Base-by-base conservation (phyloP, 2,797 vertebrate species). In the Cephalopachus bancanus region DNA sequence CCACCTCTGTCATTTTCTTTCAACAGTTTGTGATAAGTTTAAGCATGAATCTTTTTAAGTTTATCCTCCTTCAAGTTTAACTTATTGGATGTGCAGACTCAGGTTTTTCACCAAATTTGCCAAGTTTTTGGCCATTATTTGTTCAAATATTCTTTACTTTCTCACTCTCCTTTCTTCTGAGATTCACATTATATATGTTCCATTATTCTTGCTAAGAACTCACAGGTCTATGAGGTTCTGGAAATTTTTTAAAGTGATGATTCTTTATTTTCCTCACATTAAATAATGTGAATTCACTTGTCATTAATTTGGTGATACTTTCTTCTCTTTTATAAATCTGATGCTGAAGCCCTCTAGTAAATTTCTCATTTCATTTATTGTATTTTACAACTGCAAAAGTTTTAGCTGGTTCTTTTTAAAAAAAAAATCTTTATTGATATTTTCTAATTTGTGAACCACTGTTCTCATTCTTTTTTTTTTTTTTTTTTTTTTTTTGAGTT, bases 211-310 rank as follows among this genome's bases (percentile, higher is more conserved):
- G 20, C 83, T 62, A 6, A 7, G 44, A 79, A 60, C 22, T 4
- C 16, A 60, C 10, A 51, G 53, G 12, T 37, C 53, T 76, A 30
- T 69, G 37, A 90, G 55, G 37, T 83, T 55, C 24, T 51, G 5
- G 65, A 85, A n/a, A 75, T 51, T 91, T 96, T 91, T 76, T 49
- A 79, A 33, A 79, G 89, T 79, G 85, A 53, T 59, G 69, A 91
- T 79, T 64, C 49, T 75, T 37, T 57, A 59, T 85, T 86, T 88
- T 33, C 30, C 57, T 57, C n/a, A 26, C n/a, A 60, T 15, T 64
- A 7, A 85, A 85, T 72, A 71, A 37, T 33, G 10, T 84, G 72
- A 84, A 74, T 64, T 64, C 49, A 72, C n/a, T 22, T 65, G 8
- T 79, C 6, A 65, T 90, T 65, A 80, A 55, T 83, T 91, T 69